Percentiles rank a stretch among this genome's conserved stretches.
Evolutionary conservation across 2,888 invertebrate species (phyloP).

Genomic region (Zootermopsis nevadensis): DNA sequence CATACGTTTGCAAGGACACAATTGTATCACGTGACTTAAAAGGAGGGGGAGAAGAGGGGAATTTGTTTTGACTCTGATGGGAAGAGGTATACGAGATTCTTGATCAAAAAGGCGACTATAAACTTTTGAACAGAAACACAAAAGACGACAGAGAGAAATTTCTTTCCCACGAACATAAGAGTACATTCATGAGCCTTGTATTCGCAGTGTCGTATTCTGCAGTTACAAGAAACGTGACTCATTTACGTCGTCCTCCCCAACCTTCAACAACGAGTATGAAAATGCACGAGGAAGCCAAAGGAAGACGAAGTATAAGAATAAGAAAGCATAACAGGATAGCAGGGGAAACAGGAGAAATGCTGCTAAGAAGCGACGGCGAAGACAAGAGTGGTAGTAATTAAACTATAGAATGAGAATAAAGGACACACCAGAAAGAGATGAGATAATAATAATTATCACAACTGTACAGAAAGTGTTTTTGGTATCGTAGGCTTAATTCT

Average conservation of each 20-base stretch:
- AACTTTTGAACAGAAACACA: too few relatives aligned
- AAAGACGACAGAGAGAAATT: too few relatives aligned
- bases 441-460: constrained; percentile 14
- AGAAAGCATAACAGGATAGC: neutral
- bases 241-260: constrained; percentile 21
- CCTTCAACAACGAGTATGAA: neutral
- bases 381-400: constrained; percentile 20
- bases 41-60: too few relatives aligned
- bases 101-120: too few relatives aligned
- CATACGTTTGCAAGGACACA: too few relatives aligned
- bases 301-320: constrained; percentile 5
- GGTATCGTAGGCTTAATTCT: constrained; percentile 14
- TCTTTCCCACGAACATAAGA: too few relatives aligned
- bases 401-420: constrained; percentile 24
- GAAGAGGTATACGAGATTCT: too few relatives aligned
- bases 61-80: too few relatives aligned
- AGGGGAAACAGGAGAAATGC: constrained; percentile 22
- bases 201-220: neutral
- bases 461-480: constrained; percentile 32
- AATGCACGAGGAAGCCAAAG: neutral
- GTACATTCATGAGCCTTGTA: neutral
- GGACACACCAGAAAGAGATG: constrained; percentile 19
- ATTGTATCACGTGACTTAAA: too few relatives aligned
- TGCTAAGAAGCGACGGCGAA: constrained; percentile 11
- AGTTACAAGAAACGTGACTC: neutral